Percentiles rank a stretch among this genome's conserved stretches.
phyloP scores from a whole-genome alignment of 2,113 vertebrate species.

The Holacanthus passer region DNA sequence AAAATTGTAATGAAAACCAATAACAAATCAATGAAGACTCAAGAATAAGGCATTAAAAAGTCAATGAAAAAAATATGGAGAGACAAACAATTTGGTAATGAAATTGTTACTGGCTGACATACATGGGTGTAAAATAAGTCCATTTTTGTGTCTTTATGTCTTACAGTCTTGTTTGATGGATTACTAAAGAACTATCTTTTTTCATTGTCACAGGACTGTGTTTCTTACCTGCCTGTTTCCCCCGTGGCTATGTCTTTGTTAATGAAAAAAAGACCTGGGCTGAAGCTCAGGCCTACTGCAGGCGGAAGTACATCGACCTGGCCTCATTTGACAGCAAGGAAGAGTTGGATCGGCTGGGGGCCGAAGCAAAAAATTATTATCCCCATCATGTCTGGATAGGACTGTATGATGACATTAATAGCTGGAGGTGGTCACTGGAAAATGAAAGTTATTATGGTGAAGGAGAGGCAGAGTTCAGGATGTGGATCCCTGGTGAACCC shows the following conservation, averaged over 20 bases:
- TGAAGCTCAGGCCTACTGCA: conserved; percentile 23
- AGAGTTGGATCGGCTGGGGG: background rate
- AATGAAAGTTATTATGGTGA: background rate
- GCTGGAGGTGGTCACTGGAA: conserved; percentile 21
- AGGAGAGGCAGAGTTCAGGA: conserved; percentile 10
- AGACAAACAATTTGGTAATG: no score
- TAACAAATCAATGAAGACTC: background rate
- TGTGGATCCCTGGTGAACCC: background rate
- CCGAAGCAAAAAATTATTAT: background rate
- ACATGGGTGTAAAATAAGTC: no score
- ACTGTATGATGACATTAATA: background rate
- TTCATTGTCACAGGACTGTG: background rate
- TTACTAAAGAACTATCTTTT: background rate
- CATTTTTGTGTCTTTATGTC: background rate
- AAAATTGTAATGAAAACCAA: no score
- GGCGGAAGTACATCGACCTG: background rate
- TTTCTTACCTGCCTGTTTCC: background rate
- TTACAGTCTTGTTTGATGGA: background rate
- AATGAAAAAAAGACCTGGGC: background rate
- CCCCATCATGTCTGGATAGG: background rate
- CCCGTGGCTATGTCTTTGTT: background rate
- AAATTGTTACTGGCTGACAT: no score
- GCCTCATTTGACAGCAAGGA: background rate
- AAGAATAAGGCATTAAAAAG: no score
- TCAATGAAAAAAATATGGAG: no score